These are phyloP conservation scores for Heterotilapia buettikoferi DNA, from an alignment of 2,113 vertebrate genomes.

Conservation along the genomic window DNA sequence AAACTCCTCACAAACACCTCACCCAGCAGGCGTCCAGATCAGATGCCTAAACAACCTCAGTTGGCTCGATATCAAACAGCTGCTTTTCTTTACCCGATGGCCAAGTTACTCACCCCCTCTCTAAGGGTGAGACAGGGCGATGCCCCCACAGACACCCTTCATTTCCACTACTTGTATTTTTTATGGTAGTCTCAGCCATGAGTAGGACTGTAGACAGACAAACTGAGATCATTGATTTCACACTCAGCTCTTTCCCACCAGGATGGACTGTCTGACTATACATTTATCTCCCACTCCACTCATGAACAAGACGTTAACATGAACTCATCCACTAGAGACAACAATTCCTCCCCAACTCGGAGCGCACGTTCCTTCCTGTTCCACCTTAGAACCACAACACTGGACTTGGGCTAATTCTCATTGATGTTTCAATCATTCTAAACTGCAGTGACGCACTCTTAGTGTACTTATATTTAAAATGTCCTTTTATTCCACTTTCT, in stretches of 20 bases:
- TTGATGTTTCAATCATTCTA: neutral
- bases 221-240: neutral
- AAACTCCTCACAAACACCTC: neutral
- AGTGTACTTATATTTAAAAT: neutral
- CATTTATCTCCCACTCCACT: neutral
- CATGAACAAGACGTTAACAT: neutral
- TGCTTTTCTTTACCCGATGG: neutral
- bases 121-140: neutral
- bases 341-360: rapidly evolving
- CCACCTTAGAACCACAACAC: neutral
- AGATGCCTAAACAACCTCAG: neutral
- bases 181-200: neutral
- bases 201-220: neutral
- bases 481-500: neutral
- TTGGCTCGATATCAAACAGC: neutral
- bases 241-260: neutral
- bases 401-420: neutral
- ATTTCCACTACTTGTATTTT: neutral
- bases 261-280: neutral
- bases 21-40: neutral
- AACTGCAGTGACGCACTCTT: neutral
- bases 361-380: neutral
- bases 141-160: neutral
- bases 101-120: neutral
- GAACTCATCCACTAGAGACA: neutral